Evolutionary conservation across 2,113 vertebrate species (phyloP).

Genomic region (Zonotrichia leucophrys): DNA sequence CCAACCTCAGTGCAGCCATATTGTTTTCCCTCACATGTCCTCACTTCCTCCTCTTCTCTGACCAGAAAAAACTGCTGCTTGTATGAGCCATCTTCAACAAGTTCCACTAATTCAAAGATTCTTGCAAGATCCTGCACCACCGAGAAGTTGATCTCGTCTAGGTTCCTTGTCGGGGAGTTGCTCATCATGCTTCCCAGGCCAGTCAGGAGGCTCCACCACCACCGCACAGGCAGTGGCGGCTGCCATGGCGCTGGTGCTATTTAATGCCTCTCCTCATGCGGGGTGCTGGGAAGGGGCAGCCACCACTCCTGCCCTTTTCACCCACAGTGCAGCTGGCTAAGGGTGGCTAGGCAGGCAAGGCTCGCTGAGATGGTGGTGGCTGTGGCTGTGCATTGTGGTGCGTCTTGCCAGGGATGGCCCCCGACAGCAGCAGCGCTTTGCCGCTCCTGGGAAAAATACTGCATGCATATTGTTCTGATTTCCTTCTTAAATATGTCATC

Average conservation of each 20-base stretch:
- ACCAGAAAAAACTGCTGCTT: neutral
- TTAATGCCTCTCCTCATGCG: neutral
- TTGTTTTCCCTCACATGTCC: neutral
- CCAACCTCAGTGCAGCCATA: neutral
- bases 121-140: accelerated
- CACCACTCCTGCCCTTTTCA: neutral
- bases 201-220: accelerated
- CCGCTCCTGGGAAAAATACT: neutral
- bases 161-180: accelerated
- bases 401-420: accelerated
- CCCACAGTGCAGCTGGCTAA: accelerated
- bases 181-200: neutral
- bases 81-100: neutral
- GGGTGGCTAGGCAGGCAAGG: neutral
- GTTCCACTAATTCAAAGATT: too few relatives aligned
- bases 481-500: neutral
- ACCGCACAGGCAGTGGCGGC: accelerated
- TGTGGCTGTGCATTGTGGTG: accelerated
- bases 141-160: accelerated
- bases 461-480: neutral
- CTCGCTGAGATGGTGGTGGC: neutral
- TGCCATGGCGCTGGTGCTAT: accelerated
- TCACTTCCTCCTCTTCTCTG: neutral
- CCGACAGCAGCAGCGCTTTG: accelerated
- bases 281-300: accelerated